Evolutionary conservation across 2,113 vertebrate genomes (phyloP).

Genomic region (Zosterops lateralis): DNA sequence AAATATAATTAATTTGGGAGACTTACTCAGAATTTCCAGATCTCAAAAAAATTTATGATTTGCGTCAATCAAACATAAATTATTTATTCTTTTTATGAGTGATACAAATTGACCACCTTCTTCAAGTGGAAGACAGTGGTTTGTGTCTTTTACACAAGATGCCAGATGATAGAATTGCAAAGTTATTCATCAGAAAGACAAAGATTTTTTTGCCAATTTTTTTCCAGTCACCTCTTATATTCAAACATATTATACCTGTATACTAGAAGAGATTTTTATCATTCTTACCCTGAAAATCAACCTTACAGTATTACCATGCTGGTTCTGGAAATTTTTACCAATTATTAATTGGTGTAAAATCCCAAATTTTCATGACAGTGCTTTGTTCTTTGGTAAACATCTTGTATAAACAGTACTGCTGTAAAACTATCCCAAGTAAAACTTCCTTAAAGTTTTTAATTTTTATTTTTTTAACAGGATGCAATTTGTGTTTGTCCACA

Average conservation of each 20-base stretch:
- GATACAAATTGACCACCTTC: background rate
- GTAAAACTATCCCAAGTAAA: background rate
- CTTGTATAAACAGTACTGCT: background rate
- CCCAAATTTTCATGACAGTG: background rate
- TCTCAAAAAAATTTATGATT: background rate
- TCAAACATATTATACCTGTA: background rate
- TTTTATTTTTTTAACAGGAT: accelerated
- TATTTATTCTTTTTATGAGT: background rate
- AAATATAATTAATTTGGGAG: background rate
- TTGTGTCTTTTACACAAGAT: background rate
- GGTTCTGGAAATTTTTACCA: background rate
- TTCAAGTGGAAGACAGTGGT: background rate
- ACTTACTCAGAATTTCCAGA: background rate
- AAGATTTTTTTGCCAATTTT: background rate
- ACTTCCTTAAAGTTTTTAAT: background rate
- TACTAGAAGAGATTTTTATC: background rate
- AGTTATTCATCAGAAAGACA: background rate
- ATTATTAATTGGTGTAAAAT: background rate
- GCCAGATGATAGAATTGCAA: background rate
- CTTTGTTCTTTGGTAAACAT: background rate
- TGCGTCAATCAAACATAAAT: background rate
- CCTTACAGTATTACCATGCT: background rate
- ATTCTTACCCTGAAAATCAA: background rate
- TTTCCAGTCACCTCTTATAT: background rate
- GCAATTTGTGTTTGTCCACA: background rate